Conservation (phyloP, 2,797 vertebrate species). For the Sylvilagus floridanus region DNA sequence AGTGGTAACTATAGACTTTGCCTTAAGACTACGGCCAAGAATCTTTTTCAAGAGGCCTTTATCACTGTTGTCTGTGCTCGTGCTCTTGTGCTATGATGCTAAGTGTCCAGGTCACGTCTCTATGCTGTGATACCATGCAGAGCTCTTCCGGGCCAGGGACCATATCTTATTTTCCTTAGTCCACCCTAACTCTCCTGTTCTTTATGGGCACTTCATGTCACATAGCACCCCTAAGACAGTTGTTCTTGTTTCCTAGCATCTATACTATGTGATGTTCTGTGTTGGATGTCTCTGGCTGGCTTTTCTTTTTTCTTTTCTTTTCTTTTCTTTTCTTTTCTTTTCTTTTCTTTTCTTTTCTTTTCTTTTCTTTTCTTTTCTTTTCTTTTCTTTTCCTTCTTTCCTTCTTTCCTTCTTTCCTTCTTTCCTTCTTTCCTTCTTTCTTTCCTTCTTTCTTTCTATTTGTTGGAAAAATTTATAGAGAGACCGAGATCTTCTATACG, state of each 20-base stretch:
- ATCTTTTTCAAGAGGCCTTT: not conserved
- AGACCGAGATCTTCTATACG: no score
- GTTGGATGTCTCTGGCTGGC: not conserved
- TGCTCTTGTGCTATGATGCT: not conserved
- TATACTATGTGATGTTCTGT: not conserved
- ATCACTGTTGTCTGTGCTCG: constrained; percentile 15
- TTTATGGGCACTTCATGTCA: constrained; percentile 4
- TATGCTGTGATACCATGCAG: not conserved
- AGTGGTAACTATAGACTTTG: not conserved
- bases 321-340: no score
- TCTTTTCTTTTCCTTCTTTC: no score
- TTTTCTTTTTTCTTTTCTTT: not conserved
- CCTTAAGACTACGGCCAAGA: not conserved
- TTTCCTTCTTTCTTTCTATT: not conserved
- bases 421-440: not conserved
- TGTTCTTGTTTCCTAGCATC: constrained; percentile 41
- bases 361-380: no score
- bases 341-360: no score
- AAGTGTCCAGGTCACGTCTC: constrained; percentile 8
- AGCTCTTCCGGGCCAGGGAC: not conserved
- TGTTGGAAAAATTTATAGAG: no score
- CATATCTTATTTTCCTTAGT: not conserved
- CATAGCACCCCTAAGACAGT: not conserved
- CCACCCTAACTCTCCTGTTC: not conserved
- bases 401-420: no score